phyloP scores from a whole-genome alignment of 2,888 invertebrate genomes.

The Euproctis similis region DNA sequence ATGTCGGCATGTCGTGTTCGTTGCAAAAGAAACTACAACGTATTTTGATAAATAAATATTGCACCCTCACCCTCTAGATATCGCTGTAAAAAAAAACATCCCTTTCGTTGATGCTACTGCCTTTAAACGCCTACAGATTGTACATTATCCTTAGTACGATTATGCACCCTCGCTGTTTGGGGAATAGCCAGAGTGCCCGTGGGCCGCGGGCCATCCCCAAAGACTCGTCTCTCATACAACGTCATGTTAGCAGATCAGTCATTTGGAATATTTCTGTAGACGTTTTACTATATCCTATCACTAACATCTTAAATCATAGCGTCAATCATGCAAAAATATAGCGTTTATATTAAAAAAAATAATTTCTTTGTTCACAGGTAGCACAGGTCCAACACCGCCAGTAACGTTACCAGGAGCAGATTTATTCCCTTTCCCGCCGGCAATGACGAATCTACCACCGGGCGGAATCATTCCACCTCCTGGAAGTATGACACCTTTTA shows the following conservation, averaged over 20 bases:
- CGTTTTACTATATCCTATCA: no score
- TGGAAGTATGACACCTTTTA: constrained; percentile 47
- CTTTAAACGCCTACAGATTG: constrained; percentile 77
- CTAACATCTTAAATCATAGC: no score
- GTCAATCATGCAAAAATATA: no score
- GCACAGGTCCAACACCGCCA: constrained; percentile 51
- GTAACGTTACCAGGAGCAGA: constrained; percentile 59
- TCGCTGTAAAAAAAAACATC: constrained; percentile 75
- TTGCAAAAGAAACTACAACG: constrained; percentile 63
- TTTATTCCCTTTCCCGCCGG: constrained; percentile 61
- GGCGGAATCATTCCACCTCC: constrained; percentile 75
- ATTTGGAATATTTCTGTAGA: no score
- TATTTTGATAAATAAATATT: constrained; percentile 73
- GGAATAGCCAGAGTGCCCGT: constrained; percentile 68
- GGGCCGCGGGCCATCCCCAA: constrained; percentile 54
- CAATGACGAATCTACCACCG: constrained; percentile 59
- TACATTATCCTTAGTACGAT: constrained; percentile 76
- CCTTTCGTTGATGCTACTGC: constrained; percentile 73
- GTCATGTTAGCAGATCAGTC: constrained; percentile 60
- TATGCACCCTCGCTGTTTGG: constrained; percentile 75
- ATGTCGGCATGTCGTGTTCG: constrained; percentile 51
- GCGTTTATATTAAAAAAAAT: no score
- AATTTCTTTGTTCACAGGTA: constrained; percentile 54
- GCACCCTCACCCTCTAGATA: constrained; percentile 73
- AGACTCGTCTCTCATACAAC: constrained; percentile 71